Conservation (phyloP, 2,888 invertebrate species). For the Morinoia aosen region DNA sequence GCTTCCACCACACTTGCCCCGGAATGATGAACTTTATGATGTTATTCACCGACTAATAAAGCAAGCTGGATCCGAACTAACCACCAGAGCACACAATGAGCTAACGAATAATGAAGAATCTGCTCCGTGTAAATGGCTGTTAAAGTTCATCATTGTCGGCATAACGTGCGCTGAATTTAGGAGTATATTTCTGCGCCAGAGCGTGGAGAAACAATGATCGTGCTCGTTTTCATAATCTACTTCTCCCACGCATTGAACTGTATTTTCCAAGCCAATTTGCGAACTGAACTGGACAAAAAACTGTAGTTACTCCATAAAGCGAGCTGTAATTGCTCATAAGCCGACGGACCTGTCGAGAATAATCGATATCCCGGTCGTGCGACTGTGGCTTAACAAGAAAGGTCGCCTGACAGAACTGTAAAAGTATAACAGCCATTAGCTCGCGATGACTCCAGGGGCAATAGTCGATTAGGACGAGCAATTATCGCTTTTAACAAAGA, state of each 20-base stretch:
- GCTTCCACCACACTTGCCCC: background rate
- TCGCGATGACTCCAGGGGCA: background rate
- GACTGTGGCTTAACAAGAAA: background rate
- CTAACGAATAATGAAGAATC: background rate
- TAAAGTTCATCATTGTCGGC: background rate
- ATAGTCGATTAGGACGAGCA: background rate
- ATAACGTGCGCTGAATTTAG: background rate
- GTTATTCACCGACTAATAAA: background rate
- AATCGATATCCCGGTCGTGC: background rate
- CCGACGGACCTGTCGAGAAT: background rate
- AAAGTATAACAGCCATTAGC: background rate
- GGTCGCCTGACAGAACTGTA: constrained; percentile 9
- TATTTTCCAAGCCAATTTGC: background rate
- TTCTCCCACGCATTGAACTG: background rate
- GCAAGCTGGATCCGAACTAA: background rate
- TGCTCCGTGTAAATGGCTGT: background rate
- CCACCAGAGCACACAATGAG: background rate
- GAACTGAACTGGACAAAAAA: background rate
- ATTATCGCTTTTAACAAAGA: background rate
- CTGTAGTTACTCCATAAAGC: background rate
- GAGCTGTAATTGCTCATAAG: constrained; percentile 2
- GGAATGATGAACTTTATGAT: background rate
- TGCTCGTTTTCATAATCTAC: background rate
- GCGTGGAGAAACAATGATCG: background rate
- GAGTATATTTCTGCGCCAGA: background rate